phyloP scores from a whole-genome alignment of 1,140 invertebrate species.

The Pachypsylla venusta region DNA sequence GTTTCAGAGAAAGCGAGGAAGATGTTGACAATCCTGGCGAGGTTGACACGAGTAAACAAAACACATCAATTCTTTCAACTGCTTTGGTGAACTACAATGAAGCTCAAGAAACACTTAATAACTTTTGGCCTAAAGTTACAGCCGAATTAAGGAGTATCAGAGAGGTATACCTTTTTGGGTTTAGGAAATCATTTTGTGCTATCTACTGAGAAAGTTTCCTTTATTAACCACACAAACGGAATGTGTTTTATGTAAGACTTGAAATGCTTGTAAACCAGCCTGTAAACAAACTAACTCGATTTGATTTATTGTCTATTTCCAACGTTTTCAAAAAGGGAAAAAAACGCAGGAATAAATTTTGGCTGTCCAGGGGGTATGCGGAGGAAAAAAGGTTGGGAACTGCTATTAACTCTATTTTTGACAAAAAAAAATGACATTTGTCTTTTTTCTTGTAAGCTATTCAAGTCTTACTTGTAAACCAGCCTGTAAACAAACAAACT shows the following conservation, averaged over 20 bases:
- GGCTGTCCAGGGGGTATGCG: too few relatives aligned
- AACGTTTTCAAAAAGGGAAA: too few relatives aligned
- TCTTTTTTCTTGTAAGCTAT: too few relatives aligned
- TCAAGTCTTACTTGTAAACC: neutral
- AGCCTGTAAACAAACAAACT: neutral
- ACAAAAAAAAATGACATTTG: too few relatives aligned
- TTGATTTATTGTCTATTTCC: too few relatives aligned
- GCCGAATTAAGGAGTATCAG: constrained; percentile 60
- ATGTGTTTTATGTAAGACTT: neutral
- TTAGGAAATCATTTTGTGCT: neutral
- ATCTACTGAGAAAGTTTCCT: neutral
- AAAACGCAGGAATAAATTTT: too few relatives aligned
- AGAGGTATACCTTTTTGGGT: constrained; percentile 33
- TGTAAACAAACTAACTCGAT: constrained; percentile 1
- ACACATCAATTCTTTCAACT: neutral
- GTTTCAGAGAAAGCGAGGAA: neutral
- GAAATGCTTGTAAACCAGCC: neutral
- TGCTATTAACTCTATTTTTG: too few relatives aligned
- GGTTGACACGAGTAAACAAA: neutral
- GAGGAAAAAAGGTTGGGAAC: too few relatives aligned
- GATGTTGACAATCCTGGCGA: neutral
- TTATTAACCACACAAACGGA: neutral
- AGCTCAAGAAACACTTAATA: constrained; percentile 45
- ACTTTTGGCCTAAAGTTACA: constrained; percentile 62
- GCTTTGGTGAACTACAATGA: constrained; percentile 28